Conservation (phyloP, 2,113 vertebrate genomes). For the Rafetus swinhoei region DNA sequence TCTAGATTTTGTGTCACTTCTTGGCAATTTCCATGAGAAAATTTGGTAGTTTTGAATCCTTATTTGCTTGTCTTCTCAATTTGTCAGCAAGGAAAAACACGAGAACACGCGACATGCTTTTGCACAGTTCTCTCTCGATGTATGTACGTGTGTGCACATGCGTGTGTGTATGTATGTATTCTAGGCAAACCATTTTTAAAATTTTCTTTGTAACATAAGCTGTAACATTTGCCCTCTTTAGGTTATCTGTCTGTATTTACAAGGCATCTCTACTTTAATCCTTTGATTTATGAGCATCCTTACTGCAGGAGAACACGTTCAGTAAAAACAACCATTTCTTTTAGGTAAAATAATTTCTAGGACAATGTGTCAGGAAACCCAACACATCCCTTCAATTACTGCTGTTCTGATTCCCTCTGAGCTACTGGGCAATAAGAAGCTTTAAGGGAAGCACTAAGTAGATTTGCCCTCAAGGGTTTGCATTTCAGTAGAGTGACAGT, state of each 20-base stretch:
- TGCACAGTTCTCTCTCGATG: background rate
- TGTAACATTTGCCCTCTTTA: background rate
- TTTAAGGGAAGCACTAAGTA: conserved; percentile 78
- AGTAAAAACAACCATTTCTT: conserved; percentile 36
- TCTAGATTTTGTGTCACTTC: background rate
- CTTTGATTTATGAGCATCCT: conserved; percentile 33
- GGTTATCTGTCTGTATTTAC: conserved; percentile 17
- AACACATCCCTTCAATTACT: conserved; percentile 64
- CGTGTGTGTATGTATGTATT: background rate
- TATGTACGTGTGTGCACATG: too few relatives aligned
- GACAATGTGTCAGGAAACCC: conserved; percentile 49
- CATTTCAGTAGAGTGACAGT: conserved; percentile 75
- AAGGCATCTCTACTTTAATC: conserved; percentile 46
- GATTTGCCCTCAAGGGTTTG: conserved; percentile 75
- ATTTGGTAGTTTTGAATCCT: conserved; percentile 54
- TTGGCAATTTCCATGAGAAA: conserved; percentile 28
- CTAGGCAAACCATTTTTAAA: conserved; percentile 24
- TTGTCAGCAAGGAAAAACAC: conserved; percentile 45
- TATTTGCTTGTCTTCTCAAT: conserved; percentile 55
- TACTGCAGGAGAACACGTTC: conserved; percentile 14
- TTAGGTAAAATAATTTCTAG: conserved; percentile 64
- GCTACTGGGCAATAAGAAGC: conserved; percentile 71
- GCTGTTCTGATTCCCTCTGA: conserved; percentile 66
- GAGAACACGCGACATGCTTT: conserved; percentile 28
- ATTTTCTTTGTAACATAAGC: conserved; percentile 36